These are phyloP conservation scores for Lymantria dispar DNA, from an alignment of 2,888 invertebrate species.

Conservation along the genomic window DNA sequence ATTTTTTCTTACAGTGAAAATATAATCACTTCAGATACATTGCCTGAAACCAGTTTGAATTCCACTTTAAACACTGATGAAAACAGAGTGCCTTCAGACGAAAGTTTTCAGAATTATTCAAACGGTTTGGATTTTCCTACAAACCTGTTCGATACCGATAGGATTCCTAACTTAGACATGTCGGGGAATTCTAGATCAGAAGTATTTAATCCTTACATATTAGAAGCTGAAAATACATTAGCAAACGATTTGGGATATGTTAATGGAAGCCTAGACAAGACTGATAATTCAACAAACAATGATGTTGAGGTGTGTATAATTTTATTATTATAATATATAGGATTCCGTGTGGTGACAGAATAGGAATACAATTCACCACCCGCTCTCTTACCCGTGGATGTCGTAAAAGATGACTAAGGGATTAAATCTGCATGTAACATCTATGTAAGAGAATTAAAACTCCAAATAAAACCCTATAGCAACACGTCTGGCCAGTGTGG, in stretches of 20 bases:
- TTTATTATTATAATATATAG: background rate
- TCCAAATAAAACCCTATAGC: too few relatives aligned
- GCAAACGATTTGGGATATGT: constrained; percentile 35
- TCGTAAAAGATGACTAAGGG: too few relatives aligned
- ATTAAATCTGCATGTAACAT: too few relatives aligned
- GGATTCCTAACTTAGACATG: constrained; percentile 55
- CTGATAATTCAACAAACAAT: background rate
- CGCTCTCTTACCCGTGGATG: too few relatives aligned
- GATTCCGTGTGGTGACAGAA: too few relatives aligned
- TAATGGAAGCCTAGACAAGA: constrained; percentile 10
- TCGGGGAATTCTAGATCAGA: constrained; percentile 52
- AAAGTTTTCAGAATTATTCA: constrained; percentile 60
- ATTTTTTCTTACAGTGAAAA: constrained; percentile 8
- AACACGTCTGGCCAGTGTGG: too few relatives aligned
- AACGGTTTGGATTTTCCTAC: constrained; percentile 58
- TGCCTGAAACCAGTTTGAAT: constrained; percentile 20
- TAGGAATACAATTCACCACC: too few relatives aligned
- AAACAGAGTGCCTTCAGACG: constrained; percentile 55
- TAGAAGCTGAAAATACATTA: constrained; percentile 33
- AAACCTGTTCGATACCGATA: constrained; percentile 58
- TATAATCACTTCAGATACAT: background rate
- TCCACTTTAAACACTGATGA: constrained; percentile 42
- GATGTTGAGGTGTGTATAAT: constrained; percentile 17
- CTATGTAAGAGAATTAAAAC: too few relatives aligned
- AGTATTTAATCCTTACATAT: constrained; percentile 45